Conservation (phyloP, 2,797 vertebrate genomes). For the Paratrypauchen microcephalus region DNA sequence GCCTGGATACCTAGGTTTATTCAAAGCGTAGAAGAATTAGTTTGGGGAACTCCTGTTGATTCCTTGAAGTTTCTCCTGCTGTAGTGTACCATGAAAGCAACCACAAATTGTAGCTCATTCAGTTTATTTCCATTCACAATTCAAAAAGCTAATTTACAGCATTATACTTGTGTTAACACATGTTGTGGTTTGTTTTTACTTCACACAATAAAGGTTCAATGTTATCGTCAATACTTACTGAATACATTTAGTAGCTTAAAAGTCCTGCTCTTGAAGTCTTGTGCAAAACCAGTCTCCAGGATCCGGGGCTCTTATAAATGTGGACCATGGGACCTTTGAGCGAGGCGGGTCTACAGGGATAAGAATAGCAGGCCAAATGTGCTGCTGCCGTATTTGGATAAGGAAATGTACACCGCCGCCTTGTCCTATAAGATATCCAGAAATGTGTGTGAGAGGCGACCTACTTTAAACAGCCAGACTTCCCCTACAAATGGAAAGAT, state of each 20-base stretch:
- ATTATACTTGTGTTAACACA: constrained; percentile 70
- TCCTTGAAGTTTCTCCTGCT: constrained; percentile 52
- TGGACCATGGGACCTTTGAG: constrained; percentile 19
- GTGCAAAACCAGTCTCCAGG: constrained; percentile 74
- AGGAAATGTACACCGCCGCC: constrained; percentile 27
- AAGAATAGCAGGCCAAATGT: constrained; percentile 54
- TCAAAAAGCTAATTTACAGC: constrained; percentile 48
- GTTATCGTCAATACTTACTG: constrained; percentile 82
- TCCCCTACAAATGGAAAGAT: constrained; percentile 2
- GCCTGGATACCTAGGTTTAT: constrained; percentile 84
- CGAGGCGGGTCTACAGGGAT: constrained; percentile 29
- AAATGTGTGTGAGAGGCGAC: constrained; percentile 4
- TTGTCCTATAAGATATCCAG: constrained; percentile 14
- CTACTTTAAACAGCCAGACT: background rate
- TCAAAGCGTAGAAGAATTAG: constrained; percentile 81
- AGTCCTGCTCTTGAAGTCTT: constrained; percentile 78
- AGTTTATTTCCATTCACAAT: constrained; percentile 68
- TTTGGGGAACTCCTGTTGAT: constrained; percentile 35
- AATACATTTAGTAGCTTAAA: constrained; percentile 76
- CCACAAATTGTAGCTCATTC: constrained; percentile 52
- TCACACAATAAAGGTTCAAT: constrained; percentile 81
- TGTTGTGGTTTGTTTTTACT: constrained; percentile 81
- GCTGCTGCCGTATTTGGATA: constrained; percentile 58
- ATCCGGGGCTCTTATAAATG: constrained; percentile 71
- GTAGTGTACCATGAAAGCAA: constrained; percentile 70